Conservation (phyloP, 2,888 invertebrate species). For the Campopleginae sp. region DNA sequence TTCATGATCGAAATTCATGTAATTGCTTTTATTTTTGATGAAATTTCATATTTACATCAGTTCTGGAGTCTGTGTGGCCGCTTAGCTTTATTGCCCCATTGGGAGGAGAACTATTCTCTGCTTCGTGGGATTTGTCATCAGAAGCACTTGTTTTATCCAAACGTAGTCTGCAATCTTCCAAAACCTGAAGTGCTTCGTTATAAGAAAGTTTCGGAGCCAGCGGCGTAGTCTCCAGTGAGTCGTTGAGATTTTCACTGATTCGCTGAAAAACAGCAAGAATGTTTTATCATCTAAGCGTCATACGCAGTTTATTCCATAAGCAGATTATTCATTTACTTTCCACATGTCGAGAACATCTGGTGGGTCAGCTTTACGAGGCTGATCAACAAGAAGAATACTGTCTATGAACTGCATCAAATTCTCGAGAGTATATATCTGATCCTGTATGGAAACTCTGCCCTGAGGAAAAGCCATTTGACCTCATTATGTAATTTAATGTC, state of each 20-base stretch:
- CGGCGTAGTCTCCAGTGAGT: slow-evolving; percentile 47
- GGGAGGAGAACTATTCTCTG: background rate
- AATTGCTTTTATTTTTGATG: background rate
- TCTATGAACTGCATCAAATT: slow-evolving; percentile 74
- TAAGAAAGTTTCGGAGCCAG: slow-evolving; percentile 65
- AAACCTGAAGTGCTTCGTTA: slow-evolving; percentile 63
- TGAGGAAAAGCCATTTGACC: slow-evolving; percentile 46
- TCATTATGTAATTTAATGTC: background rate
- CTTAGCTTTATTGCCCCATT: slow-evolving; percentile 11
- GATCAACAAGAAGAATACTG: slow-evolving; percentile 60
- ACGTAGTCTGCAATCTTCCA: slow-evolving; percentile 59
- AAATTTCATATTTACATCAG: background rate
- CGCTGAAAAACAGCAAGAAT: slow-evolving; percentile 33
- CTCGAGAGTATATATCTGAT: slow-evolving; percentile 72
- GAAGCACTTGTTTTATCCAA: slow-evolving; percentile 14
- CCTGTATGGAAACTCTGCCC: slow-evolving; percentile 74
- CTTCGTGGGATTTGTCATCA: background rate
- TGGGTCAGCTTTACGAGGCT: background rate
- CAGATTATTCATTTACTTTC: slow-evolving; percentile 22
- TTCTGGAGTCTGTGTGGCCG: background rate
- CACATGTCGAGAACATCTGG: background rate
- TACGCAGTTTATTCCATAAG: background rate
- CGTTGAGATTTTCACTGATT: slow-evolving; percentile 44
- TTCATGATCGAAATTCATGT: background rate
- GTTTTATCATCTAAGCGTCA: background rate